Percentiles rank a stretch among this genome's conserved stretches.
These are phyloP conservation scores for Archaeoteleia sp. DNA, from an alignment of 2,888 invertebrate species.

Conservation along the genomic window DNA sequence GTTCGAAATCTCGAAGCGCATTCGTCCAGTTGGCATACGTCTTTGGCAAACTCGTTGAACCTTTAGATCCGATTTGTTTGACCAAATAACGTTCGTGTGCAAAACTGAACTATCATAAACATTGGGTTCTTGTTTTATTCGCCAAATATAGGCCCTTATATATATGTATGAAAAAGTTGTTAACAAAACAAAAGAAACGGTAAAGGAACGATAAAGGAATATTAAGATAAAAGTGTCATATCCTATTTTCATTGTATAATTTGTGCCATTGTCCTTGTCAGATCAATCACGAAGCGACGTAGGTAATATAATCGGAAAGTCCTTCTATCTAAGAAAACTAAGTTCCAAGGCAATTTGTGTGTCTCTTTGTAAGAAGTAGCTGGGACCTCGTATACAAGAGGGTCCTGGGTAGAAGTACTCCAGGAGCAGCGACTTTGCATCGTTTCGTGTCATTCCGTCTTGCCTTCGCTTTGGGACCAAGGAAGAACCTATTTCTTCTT, in stretches of 20 bases:
- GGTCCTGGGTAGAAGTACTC: slow-evolving; percentile 52
- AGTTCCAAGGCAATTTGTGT: slow-evolving; percentile 74
- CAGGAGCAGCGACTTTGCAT: slow-evolving; percentile 68
- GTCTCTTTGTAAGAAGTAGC: slow-evolving; percentile 71
- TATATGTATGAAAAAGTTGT: not conserved
- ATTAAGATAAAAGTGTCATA: slow-evolving; percentile 24
- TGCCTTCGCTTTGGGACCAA: slow-evolving; percentile 50
- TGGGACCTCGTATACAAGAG: slow-evolving; percentile 53
- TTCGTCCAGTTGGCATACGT: slow-evolving; percentile 46
- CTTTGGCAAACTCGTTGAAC: slow-evolving; percentile 50
- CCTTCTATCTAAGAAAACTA: slow-evolving; percentile 73
- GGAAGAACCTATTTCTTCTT: slow-evolving; percentile 50
- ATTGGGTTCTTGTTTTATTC: slow-evolving; percentile 50
- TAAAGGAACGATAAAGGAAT: slow-evolving; percentile 2
- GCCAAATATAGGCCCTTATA: slow-evolving; percentile 15
- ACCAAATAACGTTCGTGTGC: slow-evolving; percentile 31
- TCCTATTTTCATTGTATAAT: slow-evolving; percentile 38
- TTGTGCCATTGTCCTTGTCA: slow-evolving; percentile 65
- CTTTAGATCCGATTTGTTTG: slow-evolving; percentile 45
- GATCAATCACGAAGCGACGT: slow-evolving; percentile 69
- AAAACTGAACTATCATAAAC: slow-evolving; percentile 42
- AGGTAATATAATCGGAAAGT: slow-evolving; percentile 73
- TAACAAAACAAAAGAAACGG: too few species aligned
- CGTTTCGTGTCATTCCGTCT: slow-evolving; percentile 58
- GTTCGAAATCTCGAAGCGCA: slow-evolving; percentile 38